Percentiles rank a stretch among this genome's conserved stretches.
Conservation (phyloP, 2,113 vertebrate species). For the Psilopogon haemacephalus region DNA sequence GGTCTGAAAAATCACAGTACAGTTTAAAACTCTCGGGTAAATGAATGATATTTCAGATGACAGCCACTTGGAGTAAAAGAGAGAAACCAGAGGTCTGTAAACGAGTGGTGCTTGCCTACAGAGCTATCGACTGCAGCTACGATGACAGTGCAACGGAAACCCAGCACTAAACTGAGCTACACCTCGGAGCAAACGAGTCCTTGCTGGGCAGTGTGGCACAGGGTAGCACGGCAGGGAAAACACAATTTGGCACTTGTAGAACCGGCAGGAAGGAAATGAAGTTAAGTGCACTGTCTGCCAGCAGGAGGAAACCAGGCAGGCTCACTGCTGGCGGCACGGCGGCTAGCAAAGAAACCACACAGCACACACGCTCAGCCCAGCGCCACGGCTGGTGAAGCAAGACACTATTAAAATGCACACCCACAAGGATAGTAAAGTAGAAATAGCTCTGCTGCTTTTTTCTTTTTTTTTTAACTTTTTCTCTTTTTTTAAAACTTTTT, state of each 20-base stretch:
- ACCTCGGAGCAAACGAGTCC: conserved; percentile 71
- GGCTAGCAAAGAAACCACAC: conserved; percentile 73
- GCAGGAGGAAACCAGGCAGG: conserved; percentile 66
- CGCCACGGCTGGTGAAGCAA: conserved; percentile 75
- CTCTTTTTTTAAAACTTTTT: too few species aligned
- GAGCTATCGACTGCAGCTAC: conserved; percentile 76
- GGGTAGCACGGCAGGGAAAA: conserved; percentile 72
- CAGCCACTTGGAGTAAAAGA: conserved; percentile 79
- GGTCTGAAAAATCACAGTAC: conserved; percentile 86
- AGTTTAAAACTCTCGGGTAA: conserved; percentile 78
- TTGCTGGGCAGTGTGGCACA: conserved; percentile 70
- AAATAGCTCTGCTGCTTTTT: conserved; percentile 68
- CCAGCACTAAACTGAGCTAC: conserved; percentile 77
- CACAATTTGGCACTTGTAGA: conserved; percentile 77
- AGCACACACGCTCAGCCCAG: conserved; percentile 69
- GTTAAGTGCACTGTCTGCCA: conserved; percentile 68
- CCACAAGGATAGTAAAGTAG: conserved; percentile 78
- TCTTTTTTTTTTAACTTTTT: conserved; percentile 2
- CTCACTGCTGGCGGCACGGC: conserved; percentile 66
- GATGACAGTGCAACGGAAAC: conserved; percentile 74
- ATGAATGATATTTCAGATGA: conserved; percentile 81
- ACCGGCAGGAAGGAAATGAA: conserved; percentile 69
- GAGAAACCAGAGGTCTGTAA: conserved; percentile 82
- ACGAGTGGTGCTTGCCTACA: conserved; percentile 75
- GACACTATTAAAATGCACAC: conserved; percentile 76